Conservation (phyloP, 2,888 invertebrate genomes). For the Calephelis perditalis region DNA sequence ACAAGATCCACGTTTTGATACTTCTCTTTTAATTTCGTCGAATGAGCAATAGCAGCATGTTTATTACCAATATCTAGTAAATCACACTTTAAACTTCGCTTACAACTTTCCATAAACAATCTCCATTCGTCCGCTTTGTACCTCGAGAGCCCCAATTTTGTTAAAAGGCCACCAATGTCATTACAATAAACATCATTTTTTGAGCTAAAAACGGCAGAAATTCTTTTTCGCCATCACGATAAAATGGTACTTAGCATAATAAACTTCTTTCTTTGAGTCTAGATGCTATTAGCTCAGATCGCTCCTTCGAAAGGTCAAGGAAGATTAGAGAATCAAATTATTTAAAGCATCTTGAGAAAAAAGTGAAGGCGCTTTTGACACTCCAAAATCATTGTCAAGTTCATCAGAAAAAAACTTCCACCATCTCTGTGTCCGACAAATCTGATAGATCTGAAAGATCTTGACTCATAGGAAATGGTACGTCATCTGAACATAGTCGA, state of each 20-base stretch:
- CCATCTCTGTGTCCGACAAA: slow-evolving; percentile 12
- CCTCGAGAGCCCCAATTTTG: slow-evolving; percentile 2
- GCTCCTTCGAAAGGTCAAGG: slow-evolving; percentile 1
- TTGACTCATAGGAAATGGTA: slow-evolving; percentile 17
- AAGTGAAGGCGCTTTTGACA: slow-evolving; percentile 7
- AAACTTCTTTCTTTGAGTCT: slow-evolving; percentile 20
- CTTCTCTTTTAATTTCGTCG: slow-evolving; percentile 21
- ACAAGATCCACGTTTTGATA: slow-evolving; percentile 17
- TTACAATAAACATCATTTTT: slow-evolving; percentile 18
- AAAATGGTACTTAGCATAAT: slow-evolving; percentile 10
- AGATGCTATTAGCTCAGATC: slow-evolving; percentile 9
- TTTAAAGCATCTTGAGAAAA: slow-evolving; percentile 19
- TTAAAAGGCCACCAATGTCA: slow-evolving; percentile 14
- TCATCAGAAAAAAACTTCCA: slow-evolving; percentile 10
- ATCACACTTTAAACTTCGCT: slow-evolving; percentile 19
- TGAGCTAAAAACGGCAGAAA: slow-evolving; percentile 16
- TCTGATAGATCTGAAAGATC: slow-evolving; percentile 16
- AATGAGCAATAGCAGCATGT: slow-evolving; percentile 19
- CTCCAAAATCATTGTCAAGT: slow-evolving; percentile 9
- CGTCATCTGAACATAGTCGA: slow-evolving; percentile 10
- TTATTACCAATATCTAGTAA: slow-evolving; percentile 19
- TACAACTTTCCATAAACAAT: slow-evolving; percentile 20
- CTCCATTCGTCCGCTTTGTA: slow-evolving; percentile 18
- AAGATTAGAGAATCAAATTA: slow-evolving; percentile 18
- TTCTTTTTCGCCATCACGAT: slow-evolving; percentile 18